These are phyloP conservation scores for Aporophyla lueneburgensis DNA, from an alignment of 2,888 invertebrate genomes.

Conservation along the genomic window DNA sequence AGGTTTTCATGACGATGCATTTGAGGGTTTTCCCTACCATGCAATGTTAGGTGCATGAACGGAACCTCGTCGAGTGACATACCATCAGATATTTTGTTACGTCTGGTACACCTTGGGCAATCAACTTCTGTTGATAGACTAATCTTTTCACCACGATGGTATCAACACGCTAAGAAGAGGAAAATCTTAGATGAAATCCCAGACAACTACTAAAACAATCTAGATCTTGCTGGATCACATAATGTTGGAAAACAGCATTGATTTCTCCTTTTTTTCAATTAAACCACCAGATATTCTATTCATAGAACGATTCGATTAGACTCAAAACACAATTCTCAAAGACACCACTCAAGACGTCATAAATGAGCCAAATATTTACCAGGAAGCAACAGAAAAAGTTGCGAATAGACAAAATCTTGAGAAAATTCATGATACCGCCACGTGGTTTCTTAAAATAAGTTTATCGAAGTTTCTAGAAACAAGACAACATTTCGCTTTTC, in stretches of 20 bases:
- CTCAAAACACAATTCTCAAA: conserved; percentile 42
- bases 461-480: conserved; percentile 61
- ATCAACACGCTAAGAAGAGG: no score
- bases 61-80: no score
- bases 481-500: conserved; percentile 43
- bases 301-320: conserved; percentile 19
- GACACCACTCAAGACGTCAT: conserved; percentile 54
- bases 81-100: no score
- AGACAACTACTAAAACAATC: neutral
- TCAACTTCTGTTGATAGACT: no score
- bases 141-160: no score
- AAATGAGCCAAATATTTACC: conserved; percentile 58
- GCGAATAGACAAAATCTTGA: conserved; percentile 42
- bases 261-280: neutral
- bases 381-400: conserved; percentile 55
- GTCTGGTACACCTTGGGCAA: no score
- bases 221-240: neutral
- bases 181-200: neutral
- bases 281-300: conserved; percentile 18
- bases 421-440: conserved; percentile 43
- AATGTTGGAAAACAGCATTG: neutral
- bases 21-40: conserved; percentile 26
- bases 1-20: conserved; percentile 29
- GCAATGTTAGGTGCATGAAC: neutral
- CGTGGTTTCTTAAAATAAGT: conserved; percentile 62